These are phyloP conservation scores for Potamarius usumacintae DNA, from an alignment of 2,113 vertebrate species.

Conservation along the genomic window DNA sequence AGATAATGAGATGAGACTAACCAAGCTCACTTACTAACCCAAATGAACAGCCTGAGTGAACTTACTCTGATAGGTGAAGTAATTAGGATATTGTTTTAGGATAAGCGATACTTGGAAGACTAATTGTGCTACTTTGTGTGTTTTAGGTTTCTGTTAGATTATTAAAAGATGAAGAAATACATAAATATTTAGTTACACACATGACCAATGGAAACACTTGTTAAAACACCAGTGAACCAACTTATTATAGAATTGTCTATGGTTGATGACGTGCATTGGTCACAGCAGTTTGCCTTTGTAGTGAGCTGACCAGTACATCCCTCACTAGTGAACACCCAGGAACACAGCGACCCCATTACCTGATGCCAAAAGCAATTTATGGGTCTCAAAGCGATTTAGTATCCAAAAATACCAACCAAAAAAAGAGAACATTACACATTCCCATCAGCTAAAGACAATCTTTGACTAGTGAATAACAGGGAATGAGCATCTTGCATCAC, in stretches of 20 bases:
- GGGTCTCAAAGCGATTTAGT: slow-evolving; percentile 63
- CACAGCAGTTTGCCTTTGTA: neutral
- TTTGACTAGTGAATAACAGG: slow-evolving; percentile 5
- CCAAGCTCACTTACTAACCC: neutral
- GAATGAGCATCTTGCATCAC: neutral
- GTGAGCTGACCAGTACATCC: neutral
- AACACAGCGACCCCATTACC: slow-evolving; percentile 58
- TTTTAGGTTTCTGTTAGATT: neutral
- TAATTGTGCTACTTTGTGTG: neutral
- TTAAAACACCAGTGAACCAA: slow-evolving; percentile 84
- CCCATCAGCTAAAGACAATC: neutral
- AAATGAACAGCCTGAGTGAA: neutral
- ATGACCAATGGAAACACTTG: slow-evolving; percentile 73
- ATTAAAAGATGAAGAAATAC: neutral
- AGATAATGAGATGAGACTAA: no score
- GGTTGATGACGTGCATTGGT: slow-evolving; percentile 66
- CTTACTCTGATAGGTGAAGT: neutral
- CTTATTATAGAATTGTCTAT: slow-evolving; percentile 75
- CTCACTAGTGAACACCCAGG: slow-evolving; percentile 69
- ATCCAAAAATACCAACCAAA: slow-evolving; percentile 68
- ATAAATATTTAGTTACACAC: slow-evolving; percentile 76
- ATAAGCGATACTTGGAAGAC: neutral
- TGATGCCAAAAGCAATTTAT: slow-evolving; percentile 56
- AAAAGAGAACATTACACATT: slow-evolving; percentile 6
- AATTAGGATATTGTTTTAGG: neutral